Evolutionary conservation across 1,140 invertebrate species (phyloP).

Genomic region (Eriosoma lanigerum): DNA sequence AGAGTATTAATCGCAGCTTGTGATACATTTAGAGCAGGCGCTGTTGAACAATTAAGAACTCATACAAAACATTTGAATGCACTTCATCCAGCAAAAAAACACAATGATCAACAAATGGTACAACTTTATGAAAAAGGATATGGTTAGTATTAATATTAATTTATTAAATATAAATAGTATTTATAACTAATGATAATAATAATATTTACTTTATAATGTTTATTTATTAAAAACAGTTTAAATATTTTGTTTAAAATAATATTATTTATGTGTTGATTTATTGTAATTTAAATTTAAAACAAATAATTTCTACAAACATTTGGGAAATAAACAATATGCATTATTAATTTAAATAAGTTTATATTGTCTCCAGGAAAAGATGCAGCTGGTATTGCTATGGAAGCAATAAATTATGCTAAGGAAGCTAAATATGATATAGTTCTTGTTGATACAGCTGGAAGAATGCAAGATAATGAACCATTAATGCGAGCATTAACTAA

Average conservation of each 20-base stretch:
- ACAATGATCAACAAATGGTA: constrained; percentile 76
- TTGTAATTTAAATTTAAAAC: neutral
- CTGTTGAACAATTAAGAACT: constrained; percentile 96
- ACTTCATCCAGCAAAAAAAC: constrained; percentile 79
- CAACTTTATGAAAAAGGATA: constrained; percentile 97
- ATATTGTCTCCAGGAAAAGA: constrained; percentile 75
- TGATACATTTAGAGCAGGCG: constrained; percentile 98
- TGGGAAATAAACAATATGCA: neutral
- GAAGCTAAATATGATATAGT: constrained; percentile 87
- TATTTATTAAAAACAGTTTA: no score
- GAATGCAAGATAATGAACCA: constrained; percentile 99
- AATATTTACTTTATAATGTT: no score
- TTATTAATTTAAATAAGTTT: constrained; percentile 21
- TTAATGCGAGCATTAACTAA: constrained; percentile 96
- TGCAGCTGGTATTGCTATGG: constrained; percentile 95
- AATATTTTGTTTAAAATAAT: no score
- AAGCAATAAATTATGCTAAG: constrained; percentile 87
- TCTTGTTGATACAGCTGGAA: constrained; percentile 94
- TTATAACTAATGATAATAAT: no score
- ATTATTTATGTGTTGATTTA: no score
- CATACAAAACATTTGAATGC: constrained; percentile 93
- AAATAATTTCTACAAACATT: neutral
- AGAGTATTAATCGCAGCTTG: constrained; percentile 97
- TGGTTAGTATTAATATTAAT: constrained; percentile 64
- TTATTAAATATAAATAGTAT: no score